Conservation (phyloP, 2,888 invertebrate species). For the Lissocephala sabroskyi region DNA sequence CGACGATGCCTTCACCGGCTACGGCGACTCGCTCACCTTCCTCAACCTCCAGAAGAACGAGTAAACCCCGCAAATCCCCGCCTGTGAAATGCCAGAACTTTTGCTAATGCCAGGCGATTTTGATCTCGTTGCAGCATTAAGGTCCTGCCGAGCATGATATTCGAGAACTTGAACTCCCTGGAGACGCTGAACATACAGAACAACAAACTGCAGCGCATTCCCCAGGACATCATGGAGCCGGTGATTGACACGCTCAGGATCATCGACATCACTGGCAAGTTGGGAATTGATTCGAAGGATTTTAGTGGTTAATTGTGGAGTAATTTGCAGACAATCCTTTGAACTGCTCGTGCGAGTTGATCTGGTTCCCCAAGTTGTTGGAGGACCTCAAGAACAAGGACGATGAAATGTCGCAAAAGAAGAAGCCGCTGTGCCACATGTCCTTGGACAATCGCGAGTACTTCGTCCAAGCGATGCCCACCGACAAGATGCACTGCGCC, state of each 20-base stretch:
- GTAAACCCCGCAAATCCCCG: too few species aligned
- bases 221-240: constrained; percentile 91
- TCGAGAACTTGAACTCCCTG: constrained; percentile 90
- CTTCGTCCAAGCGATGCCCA: constrained; percentile 85
- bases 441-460: constrained; percentile 86
- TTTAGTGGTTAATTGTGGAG: neutral
- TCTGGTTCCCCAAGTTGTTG: constrained; percentile 90
- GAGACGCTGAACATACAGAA: constrained; percentile 91
- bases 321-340: constrained; percentile 86
- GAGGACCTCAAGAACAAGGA: constrained; percentile 84
- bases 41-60: constrained; percentile 92
- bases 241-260: constrained; percentile 89
- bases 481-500: constrained; percentile 88
- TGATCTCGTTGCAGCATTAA: constrained; percentile 78
- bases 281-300: neutral
- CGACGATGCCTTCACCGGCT: constrained; percentile 91
- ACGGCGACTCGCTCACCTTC: constrained; percentile 93
- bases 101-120: neutral
- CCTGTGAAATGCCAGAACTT: constrained; percentile 1
- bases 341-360: constrained; percentile 88
- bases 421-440: constrained; percentile 88
- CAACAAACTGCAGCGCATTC: constrained; percentile 86
- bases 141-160: constrained; percentile 85
- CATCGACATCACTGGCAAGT: constrained; percentile 90
- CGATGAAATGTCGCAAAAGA: constrained; percentile 91